phyloP scores from a whole-genome alignment of 1,140 invertebrate species.

The Scylla paramamosain region DNA sequence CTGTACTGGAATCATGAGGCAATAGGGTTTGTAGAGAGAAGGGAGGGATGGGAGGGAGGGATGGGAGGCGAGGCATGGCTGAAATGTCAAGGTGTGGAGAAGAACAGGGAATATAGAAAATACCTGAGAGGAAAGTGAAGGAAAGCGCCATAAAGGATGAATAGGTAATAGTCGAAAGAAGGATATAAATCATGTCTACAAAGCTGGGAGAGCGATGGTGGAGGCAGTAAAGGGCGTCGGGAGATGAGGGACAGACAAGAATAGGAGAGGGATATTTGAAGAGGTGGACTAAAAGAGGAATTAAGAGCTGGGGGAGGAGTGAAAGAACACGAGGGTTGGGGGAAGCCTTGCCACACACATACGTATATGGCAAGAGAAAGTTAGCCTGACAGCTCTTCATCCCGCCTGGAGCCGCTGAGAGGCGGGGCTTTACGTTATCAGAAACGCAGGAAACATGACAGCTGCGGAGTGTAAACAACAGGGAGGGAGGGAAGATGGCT shows the following conservation, averaged over 20 bases:
- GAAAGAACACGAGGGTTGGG: neutral
- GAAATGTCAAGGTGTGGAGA: neutral
- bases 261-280: neutral
- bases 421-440: slow-evolving; percentile 10
- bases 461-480: slow-evolving; percentile 10
- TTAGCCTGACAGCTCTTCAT: neutral
- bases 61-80: too few species aligned
- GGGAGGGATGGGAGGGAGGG: too few species aligned
- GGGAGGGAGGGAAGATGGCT: neutral
- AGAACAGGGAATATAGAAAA: neutral
- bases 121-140: neutral
- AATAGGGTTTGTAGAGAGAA: too few species aligned
- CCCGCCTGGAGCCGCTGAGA: neutral
- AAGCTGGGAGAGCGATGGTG: neutral
- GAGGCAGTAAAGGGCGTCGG: neutral
- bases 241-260: neutral
- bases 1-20: too few species aligned
- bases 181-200: neutral
- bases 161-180: neutral
- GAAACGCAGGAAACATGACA: neutral
- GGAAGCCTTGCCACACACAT: neutral
- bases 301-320: neutral
- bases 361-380: neutral
- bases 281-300: neutral
- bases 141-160: neutral